phyloP scores from a whole-genome alignment of 2,797 vertebrate genomes.

The Eulemur coronatus region DNA sequence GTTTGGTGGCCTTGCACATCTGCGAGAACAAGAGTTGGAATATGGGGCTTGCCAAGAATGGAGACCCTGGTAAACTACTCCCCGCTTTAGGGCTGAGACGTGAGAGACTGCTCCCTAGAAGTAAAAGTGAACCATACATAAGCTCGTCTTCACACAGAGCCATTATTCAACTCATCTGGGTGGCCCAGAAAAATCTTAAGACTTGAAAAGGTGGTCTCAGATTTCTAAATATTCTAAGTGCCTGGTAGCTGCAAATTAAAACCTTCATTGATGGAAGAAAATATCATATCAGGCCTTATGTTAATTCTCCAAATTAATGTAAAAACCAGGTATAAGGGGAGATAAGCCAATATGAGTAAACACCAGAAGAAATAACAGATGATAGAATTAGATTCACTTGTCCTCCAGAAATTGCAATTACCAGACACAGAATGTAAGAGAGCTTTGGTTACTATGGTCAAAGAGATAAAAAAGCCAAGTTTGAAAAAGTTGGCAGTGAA shows the following conservation, averaged over 20 bases:
- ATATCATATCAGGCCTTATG: not conserved
- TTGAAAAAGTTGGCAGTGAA: not conserved
- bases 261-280: not conserved
- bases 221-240: not conserved
- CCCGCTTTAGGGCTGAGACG: not conserved
- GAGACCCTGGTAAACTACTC: not conserved
- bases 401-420: not conserved
- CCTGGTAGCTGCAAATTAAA: not conserved
- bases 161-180: not conserved
- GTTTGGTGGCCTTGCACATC: not conserved
- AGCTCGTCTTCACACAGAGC: not conserved
- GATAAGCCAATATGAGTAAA: not conserved
- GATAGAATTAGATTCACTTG: not conserved
- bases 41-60: not conserved
- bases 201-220: not conserved
- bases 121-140: not conserved
- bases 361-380: not conserved
- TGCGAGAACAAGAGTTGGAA: not conserved
- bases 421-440: not conserved
- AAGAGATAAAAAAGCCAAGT: not conserved
- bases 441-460: not conserved
- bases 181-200: not conserved
- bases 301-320: slow-evolving; percentile 3
- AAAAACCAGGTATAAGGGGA: not conserved
- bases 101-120: not conserved